These are phyloP conservation scores for Pempheris klunzingeri DNA, from an alignment of 2,797 vertebrate genomes.

Conservation along the genomic window DNA sequence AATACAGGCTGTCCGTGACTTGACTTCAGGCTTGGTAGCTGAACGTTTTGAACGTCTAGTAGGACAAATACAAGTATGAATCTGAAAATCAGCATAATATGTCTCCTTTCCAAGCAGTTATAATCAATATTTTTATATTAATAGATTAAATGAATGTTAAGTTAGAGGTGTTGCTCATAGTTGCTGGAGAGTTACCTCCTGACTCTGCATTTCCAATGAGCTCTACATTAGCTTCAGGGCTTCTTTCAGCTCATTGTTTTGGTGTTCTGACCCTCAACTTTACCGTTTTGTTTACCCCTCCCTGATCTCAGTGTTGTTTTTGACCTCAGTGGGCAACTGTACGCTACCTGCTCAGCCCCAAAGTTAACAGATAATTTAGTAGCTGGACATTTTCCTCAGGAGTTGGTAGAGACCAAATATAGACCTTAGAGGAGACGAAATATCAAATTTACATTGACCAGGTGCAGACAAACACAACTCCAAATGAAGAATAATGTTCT, in stretches of 20 bases:
- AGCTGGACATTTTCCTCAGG: not conserved
- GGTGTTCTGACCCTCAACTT: not conserved
- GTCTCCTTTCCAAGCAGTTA: not conserved
- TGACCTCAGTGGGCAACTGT: not conserved
- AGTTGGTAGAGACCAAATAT: not conserved
- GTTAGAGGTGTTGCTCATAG: not conserved
- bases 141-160: not conserved
- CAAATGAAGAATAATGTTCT: not conserved
- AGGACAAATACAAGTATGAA: too few species aligned
- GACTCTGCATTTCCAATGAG: not conserved
- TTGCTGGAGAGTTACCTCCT: not conserved
- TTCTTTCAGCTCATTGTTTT: too few species aligned
- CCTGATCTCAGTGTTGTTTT: not conserved
- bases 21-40: too few species aligned
- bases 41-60: too few species aligned
- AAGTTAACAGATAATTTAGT: not conserved
- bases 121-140: not conserved
- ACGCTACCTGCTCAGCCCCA: not conserved
- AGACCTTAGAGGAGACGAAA: not conserved
- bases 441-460: not conserved
- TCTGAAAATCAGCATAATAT: too few species aligned
- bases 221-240: too few species aligned
- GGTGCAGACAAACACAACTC: not conserved
- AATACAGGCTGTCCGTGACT: too few species aligned
- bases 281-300: not conserved